These are phyloP conservation scores for Aptenodytes patagonicus DNA, from an alignment of 2,113 vertebrate genomes.

Conservation along the genomic window DNA sequence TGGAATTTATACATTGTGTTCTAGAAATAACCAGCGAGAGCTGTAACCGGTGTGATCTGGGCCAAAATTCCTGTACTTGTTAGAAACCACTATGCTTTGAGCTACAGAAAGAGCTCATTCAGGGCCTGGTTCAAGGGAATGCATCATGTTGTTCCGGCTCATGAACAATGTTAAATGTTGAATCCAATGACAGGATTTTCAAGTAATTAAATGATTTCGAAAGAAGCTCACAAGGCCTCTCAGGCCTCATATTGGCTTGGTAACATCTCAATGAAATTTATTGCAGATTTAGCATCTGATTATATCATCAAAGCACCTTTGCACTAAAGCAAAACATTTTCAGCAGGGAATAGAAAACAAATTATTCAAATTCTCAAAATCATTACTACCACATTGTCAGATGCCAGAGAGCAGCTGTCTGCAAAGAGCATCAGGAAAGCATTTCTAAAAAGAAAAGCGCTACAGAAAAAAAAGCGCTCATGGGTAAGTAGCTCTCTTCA, in stretches of 20 bases:
- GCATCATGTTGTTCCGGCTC: slow-evolving; percentile 27
- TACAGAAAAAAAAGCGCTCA: accelerated
- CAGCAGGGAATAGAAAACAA: neutral
- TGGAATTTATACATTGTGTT: neutral
- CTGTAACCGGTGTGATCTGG: neutral
- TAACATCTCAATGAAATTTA: neutral
- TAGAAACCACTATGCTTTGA: slow-evolving; percentile 46
- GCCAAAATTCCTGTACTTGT: slow-evolving; percentile 46
- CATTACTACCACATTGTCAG: neutral
- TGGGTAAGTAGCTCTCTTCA: neutral
- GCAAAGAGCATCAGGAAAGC: neutral
- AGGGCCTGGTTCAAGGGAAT: slow-evolving; percentile 21
- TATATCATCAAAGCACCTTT: neutral
- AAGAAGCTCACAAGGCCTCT: neutral
- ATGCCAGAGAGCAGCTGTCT: neutral
- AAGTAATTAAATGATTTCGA: slow-evolving; percentile 4
- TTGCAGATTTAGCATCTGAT: neutral
- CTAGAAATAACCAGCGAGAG: neutral
- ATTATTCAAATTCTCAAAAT: neutral
- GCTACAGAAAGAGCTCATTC: slow-evolving; percentile 59
- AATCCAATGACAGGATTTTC: neutral
- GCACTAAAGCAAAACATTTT: neutral
- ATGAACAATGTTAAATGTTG: slow-evolving; percentile 15
- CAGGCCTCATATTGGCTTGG: neutral
- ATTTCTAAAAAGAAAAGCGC: neutral